These are phyloP conservation scores for Crypturellus tataupa DNA, from an alignment of 2,797 vertebrate species.

Conservation along the genomic window DNA sequence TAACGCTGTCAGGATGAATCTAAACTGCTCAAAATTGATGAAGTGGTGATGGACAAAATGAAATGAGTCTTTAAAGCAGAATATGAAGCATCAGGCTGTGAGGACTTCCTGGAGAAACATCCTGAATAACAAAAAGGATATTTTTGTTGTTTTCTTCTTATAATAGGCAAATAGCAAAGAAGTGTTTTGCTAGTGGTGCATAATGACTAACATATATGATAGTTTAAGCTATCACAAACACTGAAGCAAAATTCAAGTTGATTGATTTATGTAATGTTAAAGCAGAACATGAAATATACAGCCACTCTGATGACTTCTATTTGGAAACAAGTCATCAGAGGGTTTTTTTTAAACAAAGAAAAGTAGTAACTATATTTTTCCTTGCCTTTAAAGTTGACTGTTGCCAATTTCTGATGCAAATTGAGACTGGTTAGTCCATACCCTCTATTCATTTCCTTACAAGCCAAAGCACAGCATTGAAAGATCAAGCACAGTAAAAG, in stretches of 20 bases:
- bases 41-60: not conserved
- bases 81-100: not conserved
- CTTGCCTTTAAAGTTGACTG: not conserved
- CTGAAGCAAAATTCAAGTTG: not conserved
- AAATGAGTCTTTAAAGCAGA: not conserved
- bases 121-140: not conserved
- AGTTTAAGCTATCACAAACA: not conserved
- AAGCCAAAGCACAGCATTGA: not conserved
- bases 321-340: too few relatives aligned
- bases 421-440: constrained; percentile 19
- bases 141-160: not conserved
- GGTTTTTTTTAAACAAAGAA: not conserved
- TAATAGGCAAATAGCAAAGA: not conserved
- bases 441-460: not conserved
- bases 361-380: not conserved
- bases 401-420: not conserved
- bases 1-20: not conserved
- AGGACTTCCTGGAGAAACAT: not conserved
- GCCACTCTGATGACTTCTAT: not conserved
- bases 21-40: not conserved
- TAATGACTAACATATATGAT: not conserved
- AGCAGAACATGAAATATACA: not conserved
- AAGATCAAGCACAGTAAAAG: constrained; percentile 16
- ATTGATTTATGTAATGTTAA: not conserved
- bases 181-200: not conserved